Evolutionary conservation across 2,797 vertebrate genomes (phyloP), one percentile per base, ranked within the genome.

Genomic region (Menidia menidia): DNA sequence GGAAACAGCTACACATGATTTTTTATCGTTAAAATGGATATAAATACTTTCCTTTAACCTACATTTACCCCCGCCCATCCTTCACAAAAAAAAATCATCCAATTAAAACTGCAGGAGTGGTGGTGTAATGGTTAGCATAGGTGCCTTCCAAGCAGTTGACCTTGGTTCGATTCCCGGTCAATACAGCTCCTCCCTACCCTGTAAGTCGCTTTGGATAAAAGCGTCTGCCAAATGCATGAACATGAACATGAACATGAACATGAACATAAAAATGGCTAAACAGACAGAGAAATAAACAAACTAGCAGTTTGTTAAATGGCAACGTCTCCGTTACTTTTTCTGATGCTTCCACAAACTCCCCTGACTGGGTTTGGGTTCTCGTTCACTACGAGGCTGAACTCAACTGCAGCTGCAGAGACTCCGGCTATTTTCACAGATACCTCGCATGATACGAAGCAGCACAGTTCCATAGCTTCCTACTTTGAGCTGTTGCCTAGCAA

Each of bases 401-500:
- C 30, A 16, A 11, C 10, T 12, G 14, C 1, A 39, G 18, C n/a
- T 13, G 13, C 53, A 56, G 9, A 3, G 3, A 14, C 19, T 33
- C 31, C 18, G 45, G 35, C 56, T 66, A 48, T 13, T 56, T 56
- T 48, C 41, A 44, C 53, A 56, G n/a, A 11, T 14, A 47, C 39
- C 52, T 56, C 53, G 33, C 14, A 33, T 55, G n/a, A 66, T 57
- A 45, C 55, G 48, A 57, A 66, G n/a, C 54, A 57, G 43, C 32
- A 39, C 52, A 33, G 43, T 41, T 54, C 57, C 54, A 32, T 51
- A 66, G 47, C 54, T 31, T 50, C 33, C 31, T 41, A 25, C 43
- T 18, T 39, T 48, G 16, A 15, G 44, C 19, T 67, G 64, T 67
- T 67, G 54, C 64, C 15, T 58, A 67, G 64, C 44, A 58, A 67